Evolutionary conservation across 2,113 vertebrate species (phyloP), one percentile per base, ranked within the genome.

Genomic region (Lepus europaeus): DNA sequence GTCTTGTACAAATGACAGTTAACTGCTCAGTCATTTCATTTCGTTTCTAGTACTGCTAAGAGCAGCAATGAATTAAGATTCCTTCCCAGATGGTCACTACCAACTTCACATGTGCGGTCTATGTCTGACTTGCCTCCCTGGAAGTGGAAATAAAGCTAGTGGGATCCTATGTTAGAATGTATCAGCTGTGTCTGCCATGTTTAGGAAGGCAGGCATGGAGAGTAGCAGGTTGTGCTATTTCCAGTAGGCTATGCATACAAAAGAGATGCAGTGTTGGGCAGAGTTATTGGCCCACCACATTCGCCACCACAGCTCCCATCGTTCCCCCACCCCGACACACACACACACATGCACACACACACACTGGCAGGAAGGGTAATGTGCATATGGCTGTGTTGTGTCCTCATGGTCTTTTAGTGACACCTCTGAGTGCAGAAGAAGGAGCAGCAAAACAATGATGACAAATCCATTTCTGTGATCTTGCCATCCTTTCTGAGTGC

Each of bases 381-480:
- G 17, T 39, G 36, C 1, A 0, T 63, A 29, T 85, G 63, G 5
- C 8, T 68, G 31, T 39, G 19, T 22, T 31, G 3, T 77, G 14
- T 73, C 77, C 16, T 79, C 36, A n/a, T 2, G 10, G 45, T 53
- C 86, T 87, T 39, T 29, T 31, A 69, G 51, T 19, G 56, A 31
- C 74, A 51, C 56, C 91, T 69, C 63, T 51, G 69, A n/a, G 36
- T 74, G 69, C 64, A 78, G 64, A 61, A 33, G 22, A 25, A 70
- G 33, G 12, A 29, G 19, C 70, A 87, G 59, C 31, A 74, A 84
- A 69, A 69, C 16, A 39, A 36, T 33, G 45, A 51, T 25, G 53
- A 23, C 84, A 94, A 23, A 31, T 78, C 66, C 49, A 45, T 64
- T 84, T 77, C 66, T 93, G 49, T 63, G 78, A 73, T 69, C 51